Conservation (phyloP, 2,888 invertebrate genomes). For the Pheosia gnoma region DNA sequence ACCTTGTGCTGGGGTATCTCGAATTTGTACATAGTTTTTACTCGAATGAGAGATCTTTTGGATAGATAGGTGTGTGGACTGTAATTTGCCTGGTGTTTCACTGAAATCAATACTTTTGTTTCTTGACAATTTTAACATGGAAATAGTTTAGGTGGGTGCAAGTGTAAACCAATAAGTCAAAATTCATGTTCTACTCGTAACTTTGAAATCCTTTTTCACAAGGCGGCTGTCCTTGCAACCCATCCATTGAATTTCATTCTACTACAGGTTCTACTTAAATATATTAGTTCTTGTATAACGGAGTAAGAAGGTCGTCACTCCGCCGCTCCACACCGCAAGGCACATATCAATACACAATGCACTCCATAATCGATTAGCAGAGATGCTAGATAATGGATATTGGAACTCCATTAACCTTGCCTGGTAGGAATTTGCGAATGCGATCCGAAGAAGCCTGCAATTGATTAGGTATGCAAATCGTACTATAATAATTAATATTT, state of each 20-base stretch:
- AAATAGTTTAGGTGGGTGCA: no score
- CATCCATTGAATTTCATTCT: no score
- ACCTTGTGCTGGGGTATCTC: constrained; percentile 1
- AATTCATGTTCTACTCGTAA: no score
- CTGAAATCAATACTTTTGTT: not conserved
- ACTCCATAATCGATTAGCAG: constrained; percentile 39
- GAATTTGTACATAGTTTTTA: constrained; percentile 6
- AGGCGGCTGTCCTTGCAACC: no score
- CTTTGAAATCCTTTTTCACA: no score
- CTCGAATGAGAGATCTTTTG: not conserved
- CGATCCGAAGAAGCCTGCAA: constrained; percentile 24
- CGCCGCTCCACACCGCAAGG: no score
- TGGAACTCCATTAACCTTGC: constrained; percentile 42
- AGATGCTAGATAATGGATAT: constrained; percentile 41
- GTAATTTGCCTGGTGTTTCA: not conserved
- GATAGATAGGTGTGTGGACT: not conserved
- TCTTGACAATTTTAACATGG: no score
- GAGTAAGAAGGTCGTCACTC: no score
- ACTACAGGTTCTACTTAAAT: no score
- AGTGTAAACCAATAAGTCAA: no score
- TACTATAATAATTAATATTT: constrained; percentile 18
- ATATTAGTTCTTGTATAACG: no score
- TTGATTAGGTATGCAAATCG: constrained; percentile 23
- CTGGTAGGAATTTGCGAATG: constrained; percentile 29
- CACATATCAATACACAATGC: constrained; percentile 17